Evolutionary conservation across 2,888 invertebrate genomes (phyloP).

Genomic region (Galerucella calmariensis): DNA sequence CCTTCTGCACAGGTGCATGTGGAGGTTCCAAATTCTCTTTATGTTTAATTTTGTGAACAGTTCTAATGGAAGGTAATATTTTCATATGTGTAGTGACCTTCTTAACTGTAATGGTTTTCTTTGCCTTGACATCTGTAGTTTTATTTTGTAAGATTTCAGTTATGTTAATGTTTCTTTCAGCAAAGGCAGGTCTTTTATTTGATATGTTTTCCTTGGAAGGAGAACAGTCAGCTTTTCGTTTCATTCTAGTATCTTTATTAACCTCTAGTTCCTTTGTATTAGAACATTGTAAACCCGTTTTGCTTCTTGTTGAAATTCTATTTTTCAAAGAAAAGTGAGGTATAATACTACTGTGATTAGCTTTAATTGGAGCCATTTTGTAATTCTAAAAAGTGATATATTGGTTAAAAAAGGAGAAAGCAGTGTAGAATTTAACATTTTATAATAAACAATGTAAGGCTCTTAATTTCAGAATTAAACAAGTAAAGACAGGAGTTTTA

Average conservation of each 20-base stretch:
- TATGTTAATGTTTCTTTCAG: conserved; percentile 79
- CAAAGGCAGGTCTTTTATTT: conserved; percentile 85
- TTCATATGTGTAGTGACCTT: conserved; percentile 66
- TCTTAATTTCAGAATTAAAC: no score
- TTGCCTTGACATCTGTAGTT: conserved; percentile 52
- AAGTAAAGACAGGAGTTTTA: no score
- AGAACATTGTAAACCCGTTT: conserved; percentile 42
- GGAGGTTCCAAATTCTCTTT: conserved; percentile 61
- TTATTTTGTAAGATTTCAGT: conserved; percentile 45
- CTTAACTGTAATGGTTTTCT: conserved; percentile 59
- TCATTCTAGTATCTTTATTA: conserved; percentile 66
- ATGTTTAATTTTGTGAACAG: conserved; percentile 61
- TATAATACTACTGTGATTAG: conserved; percentile 56
- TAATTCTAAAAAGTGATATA: background rate
- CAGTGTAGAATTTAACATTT: no score
- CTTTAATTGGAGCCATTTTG: conserved; percentile 73
- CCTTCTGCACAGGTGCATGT: conserved; percentile 56
- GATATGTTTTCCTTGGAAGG: conserved; percentile 79
- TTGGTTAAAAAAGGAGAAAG: no score
- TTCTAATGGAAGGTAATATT: conserved; percentile 59
- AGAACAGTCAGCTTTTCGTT: conserved; percentile 85
- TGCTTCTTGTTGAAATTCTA: conserved; percentile 68
- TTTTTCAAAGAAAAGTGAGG: conserved; percentile 61
- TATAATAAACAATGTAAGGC: no score
- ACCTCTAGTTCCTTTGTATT: conserved; percentile 51